Evolutionary conservation across 2,888 invertebrate species (phyloP), one percentile per base, ranked within the genome.

Genomic region (Nebria brevicollis): DNA sequence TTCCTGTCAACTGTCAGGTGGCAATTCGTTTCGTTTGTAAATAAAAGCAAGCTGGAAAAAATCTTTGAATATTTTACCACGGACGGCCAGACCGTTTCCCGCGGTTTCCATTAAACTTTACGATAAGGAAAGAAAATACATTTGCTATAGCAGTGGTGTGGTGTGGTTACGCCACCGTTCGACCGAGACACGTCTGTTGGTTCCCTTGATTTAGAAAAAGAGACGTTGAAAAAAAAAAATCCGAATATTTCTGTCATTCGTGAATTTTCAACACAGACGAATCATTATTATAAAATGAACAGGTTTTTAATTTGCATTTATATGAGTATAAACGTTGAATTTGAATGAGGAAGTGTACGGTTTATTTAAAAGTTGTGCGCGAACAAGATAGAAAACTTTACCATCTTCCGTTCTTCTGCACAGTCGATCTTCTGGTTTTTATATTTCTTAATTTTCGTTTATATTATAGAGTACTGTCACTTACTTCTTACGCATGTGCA

Each of bases 241-340:
- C 41, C 70, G 74, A 65, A 75, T 80, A 80, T 75, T 80, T 80
- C 80, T 80, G 80, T 80, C 75, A 82, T 81, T 81, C 66, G 77
- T 72, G 75, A 81, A 81, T 82, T 54, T 81, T 75, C 75, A 81
- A 82, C 77, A 54, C 54, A 73, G 77, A 77, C 64, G 79, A 77
- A 73, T 82, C 81, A 83, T 83, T 82, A 83, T 82, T 83, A 82
- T 83, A 82, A 83, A 83, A 83, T 83, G 83, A 82, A 82, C 82
- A 81, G 77, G 82, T 80, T 80, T 84, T 84, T 83, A 83, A 84
- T 84, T 84, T 84, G 77, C 84, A 84, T 84, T 84, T 83, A 83
- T 84, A 83, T 84, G 83, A 83, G 82, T 83, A 83, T 83, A 83
- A 84, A 83, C 82, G 80, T 80, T 80, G 75, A 80, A 80, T 80